A percentile compares a stretch with the other conserved stretches of the same genome.
Evolutionary conservation across 2,113 vertebrate genomes (phyloP).

Genomic region (Gila orcuttii): DNA sequence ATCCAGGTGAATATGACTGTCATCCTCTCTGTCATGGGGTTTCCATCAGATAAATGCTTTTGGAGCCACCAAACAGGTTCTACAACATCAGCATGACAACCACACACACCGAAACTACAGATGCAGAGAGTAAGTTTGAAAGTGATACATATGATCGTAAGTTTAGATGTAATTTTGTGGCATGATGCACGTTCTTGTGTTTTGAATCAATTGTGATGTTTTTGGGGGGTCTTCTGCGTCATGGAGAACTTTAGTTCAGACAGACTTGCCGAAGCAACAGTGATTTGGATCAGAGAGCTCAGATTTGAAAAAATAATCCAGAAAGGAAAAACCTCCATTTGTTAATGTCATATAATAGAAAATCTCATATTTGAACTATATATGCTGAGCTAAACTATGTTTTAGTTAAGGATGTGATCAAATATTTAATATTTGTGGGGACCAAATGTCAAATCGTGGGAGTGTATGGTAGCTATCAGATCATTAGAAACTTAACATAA

Average conservation of each 20-base stretch:
- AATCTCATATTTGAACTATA: not conserved
- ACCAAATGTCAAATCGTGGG: not conserved
- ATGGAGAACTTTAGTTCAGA: not conserved
- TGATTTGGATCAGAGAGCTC: not conserved
- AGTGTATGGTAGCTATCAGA: not conserved
- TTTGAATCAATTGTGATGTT: not conserved
- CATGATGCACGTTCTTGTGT: not conserved
- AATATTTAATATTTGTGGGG: not conserved
- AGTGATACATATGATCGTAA: not conserved
- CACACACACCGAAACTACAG: slow-evolving; percentile 51
- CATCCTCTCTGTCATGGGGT: slow-evolving; percentile 53
- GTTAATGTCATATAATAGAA: not conserved
- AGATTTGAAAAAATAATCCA: not conserved
- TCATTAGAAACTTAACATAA: not conserved
- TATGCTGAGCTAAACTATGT: not conserved
- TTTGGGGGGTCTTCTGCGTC: not conserved
- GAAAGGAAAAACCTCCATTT: not conserved
- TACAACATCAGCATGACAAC: slow-evolving; percentile 49
- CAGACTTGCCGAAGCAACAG: not conserved
- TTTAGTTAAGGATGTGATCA: not conserved
- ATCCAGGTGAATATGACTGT: slow-evolving; percentile 45
- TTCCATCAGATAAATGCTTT: slow-evolving; percentile 62
- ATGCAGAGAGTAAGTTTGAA: slow-evolving; percentile 11
- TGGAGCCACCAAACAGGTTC: slow-evolving; percentile 73
- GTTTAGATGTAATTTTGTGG: not conserved